Percentiles rank a stretch among this genome's conserved stretches.
Conservation (phyloP, 1,140 invertebrate species). For the Lepidotrigona ventralis region DNA sequence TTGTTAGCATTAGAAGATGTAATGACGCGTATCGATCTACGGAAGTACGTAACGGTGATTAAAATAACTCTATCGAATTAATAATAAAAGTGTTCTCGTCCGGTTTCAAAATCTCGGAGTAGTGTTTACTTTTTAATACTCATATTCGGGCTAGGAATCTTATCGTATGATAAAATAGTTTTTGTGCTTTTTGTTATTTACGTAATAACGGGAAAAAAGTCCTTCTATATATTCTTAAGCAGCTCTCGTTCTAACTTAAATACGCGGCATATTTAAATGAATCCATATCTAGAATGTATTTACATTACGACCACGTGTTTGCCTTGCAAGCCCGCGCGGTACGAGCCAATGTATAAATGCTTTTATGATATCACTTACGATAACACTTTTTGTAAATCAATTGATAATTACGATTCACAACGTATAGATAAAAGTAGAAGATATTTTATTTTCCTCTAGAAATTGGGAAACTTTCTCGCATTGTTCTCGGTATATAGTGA, state of each 20-base stretch:
- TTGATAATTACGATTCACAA: conserved; percentile 18
- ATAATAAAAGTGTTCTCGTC: not conserved
- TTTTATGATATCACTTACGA: conserved; percentile 27
- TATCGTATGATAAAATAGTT: not conserved
- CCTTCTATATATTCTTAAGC: not conserved
- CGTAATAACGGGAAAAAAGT: not conserved
- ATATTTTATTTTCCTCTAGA: not conserved
- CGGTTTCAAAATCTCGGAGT: not conserved
- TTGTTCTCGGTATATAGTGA: too few relatives aligned
- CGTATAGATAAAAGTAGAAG: not conserved
- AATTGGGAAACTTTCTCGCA: not conserved
- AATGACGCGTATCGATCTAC: not conserved
- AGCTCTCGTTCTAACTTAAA: not conserved
- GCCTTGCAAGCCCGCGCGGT: not conserved
- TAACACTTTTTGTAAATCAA: conserved; percentile 30
- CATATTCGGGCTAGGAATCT: not conserved
- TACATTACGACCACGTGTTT: not conserved
- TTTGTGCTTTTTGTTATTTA: not conserved
- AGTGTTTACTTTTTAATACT: not conserved
- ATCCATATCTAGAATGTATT: not conserved
- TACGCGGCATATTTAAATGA: not conserved
- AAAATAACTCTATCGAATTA: not conserved
- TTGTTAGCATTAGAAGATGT: not conserved
- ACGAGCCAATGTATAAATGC: not conserved
- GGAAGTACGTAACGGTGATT: not conserved